A percentile compares a stretch with the other conserved stretches of the same genome.
Evolutionary conservation across 23 tunicate species (phyloP).

Genomic region (Ciona savignyi): DNA sequence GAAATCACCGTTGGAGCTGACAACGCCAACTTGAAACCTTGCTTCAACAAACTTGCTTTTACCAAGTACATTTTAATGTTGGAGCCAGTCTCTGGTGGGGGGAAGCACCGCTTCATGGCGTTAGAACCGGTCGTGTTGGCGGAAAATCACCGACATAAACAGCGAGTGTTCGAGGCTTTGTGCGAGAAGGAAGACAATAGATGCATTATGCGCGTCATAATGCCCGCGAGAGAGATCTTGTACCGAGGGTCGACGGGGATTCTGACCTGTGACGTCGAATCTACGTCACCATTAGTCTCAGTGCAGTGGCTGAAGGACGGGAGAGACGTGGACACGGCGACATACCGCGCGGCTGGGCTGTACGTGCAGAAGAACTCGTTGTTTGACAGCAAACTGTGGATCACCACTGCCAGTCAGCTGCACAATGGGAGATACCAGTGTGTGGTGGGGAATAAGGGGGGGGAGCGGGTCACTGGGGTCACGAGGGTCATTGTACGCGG

Average conservation of each 20-base stretch:
- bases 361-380: not conserved
- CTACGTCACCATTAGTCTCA: constrained; percentile 1
- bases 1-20: constrained; percentile 12
- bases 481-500: constrained; percentile 29
- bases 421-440: constrained; percentile 46
- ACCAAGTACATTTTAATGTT: constrained; percentile 25
- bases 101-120: not conserved
- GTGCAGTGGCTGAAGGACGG: constrained; percentile 42
- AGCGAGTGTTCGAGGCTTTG: constrained; percentile 14
- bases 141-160: not conserved
- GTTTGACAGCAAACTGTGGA: constrained; percentile 1
- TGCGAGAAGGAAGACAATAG: constrained; percentile 5
- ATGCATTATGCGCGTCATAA: constrained; percentile 28
- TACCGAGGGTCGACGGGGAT: constrained; percentile 17
- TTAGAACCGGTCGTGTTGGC: constrained; percentile 31
- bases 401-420: constrained; percentile 15
- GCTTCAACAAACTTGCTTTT: not conserved
- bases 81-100: not conserved
- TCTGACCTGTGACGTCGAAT: constrained; percentile 39
- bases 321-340: not conserved
- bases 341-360: constrained; percentile 2
- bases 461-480: constrained; percentile 6
- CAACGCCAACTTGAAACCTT: not conserved
- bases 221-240: constrained; percentile 5
- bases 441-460: constrained; percentile 18